A percentile compares a stretch with the other conserved stretches of the same genome.
These are phyloP conservation scores for Merodon equestris DNA, from an alignment of 2,888 invertebrate genomes.

Conservation along the genomic window DNA sequence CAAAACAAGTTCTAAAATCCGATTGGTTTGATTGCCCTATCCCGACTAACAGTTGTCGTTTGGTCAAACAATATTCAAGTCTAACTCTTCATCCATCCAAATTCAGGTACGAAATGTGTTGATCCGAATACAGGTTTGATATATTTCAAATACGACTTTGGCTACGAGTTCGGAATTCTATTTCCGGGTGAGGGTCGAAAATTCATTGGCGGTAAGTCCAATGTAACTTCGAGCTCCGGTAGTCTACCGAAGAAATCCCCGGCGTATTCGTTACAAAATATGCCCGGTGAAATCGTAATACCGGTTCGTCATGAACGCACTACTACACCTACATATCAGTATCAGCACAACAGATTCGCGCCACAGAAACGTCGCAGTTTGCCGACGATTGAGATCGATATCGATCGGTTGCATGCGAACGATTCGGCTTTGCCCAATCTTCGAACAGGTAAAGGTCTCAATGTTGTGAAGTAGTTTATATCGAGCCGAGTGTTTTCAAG, in stretches of 20 bases:
- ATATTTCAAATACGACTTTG: constrained; percentile 90
- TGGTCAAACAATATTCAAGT: neutral
- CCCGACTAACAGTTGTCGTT: neutral
- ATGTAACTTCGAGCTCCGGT: constrained; percentile 69
- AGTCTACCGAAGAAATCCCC: constrained; percentile 49
- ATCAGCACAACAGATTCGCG: constrained; percentile 48
- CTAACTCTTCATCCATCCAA: constrained; percentile 36
- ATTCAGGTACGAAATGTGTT: constrained; percentile 85
- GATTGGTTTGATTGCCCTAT: constrained; percentile 43
- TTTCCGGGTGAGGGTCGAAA: constrained; percentile 84
- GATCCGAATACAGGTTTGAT: constrained; percentile 88
- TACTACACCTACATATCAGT: constrained; percentile 52
- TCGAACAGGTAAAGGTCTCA: constrained; percentile 67
- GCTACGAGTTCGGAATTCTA: constrained; percentile 88
- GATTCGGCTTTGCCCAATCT: constrained; percentile 69
- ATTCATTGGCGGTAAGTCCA: constrained; percentile 77
- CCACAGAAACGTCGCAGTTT: constrained; percentile 78
- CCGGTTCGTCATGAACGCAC: constrained; percentile 84
- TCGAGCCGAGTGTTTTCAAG: neutral
- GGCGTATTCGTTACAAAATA: constrained; percentile 78
- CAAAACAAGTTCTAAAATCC: neutral
- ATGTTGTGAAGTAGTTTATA: constrained; percentile 46
- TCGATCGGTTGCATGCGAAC: constrained; percentile 77
- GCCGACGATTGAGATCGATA: constrained; percentile 77
- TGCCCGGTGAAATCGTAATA: constrained; percentile 82